phyloP scores from a whole-genome alignment of 2,113 vertebrate species.

The Macroglossus sobrinus region DNA sequence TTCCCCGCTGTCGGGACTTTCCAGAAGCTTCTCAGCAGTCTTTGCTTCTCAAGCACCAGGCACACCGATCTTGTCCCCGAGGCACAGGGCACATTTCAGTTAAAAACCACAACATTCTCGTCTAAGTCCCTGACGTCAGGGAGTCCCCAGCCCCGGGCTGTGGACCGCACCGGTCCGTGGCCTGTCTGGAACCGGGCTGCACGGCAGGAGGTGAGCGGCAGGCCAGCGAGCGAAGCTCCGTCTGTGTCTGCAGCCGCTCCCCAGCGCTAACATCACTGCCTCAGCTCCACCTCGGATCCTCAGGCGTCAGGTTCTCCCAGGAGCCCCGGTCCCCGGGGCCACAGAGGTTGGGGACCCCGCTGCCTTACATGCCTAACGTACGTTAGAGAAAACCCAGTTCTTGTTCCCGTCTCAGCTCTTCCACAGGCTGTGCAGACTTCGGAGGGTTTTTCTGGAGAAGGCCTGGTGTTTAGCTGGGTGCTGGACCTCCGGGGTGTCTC shows the following conservation, averaged over 20 bases:
- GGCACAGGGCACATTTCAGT: not conserved
- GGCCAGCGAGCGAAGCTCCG: too few species aligned
- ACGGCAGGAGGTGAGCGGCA: too few species aligned
- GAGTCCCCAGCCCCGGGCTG: too few species aligned
- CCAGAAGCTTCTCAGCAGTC: not conserved
- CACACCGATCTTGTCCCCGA: accelerated
- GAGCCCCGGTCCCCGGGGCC: too few species aligned
- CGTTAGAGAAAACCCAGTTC: not conserved
- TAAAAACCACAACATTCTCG: not conserved
- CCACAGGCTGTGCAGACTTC: not conserved
- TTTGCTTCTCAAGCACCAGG: not conserved
- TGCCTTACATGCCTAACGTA: too few species aligned
- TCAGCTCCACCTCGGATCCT: too few species aligned
- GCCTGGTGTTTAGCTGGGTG: not conserved
- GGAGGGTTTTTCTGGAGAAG: not conserved
- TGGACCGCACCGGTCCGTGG: too few species aligned
- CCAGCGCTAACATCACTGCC: too few species aligned
- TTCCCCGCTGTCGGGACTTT: not conserved
- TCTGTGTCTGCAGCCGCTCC: too few species aligned
- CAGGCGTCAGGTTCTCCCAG: too few species aligned
- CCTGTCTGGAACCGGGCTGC: too few species aligned
- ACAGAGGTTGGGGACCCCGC: too few species aligned
- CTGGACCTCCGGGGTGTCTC: not conserved
- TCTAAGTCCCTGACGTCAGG: not conserved
- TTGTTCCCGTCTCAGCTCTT: not conserved